Conservation (phyloP, 2,113 vertebrate genomes). For the Poeciliopsis turrubarensis region DNA sequence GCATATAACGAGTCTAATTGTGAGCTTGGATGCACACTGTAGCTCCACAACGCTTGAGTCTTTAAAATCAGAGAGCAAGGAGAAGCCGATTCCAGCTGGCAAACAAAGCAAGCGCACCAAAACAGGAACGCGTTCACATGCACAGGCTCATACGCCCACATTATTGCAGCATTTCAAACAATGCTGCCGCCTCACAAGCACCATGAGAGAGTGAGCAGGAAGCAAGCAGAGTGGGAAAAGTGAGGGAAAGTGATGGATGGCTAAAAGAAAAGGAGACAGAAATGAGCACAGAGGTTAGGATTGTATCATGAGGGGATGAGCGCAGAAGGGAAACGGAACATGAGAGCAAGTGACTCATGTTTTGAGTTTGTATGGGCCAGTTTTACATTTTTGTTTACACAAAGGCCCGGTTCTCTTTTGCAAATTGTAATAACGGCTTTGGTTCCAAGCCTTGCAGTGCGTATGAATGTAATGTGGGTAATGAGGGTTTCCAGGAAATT, state of each 20-base stretch:
- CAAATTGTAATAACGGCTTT: not conserved
- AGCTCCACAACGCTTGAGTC: constrained; percentile 8
- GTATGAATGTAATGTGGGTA: not conserved
- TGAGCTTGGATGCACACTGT: constrained; percentile 18
- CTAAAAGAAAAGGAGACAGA: constrained; percentile 25
- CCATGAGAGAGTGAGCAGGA: constrained; percentile 12
- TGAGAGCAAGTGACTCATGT: not conserved
- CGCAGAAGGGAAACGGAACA: not conserved
- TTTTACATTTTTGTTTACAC: not conserved
- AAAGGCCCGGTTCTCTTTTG: not conserved
- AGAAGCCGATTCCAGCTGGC: constrained; percentile 6
- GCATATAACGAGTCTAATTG: constrained; percentile 17
- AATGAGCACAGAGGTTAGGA: constrained; percentile 50
- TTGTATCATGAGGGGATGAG: constrained; percentile 18
- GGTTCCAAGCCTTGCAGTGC: not conserved
- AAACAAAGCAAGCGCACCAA: constrained; percentile 14
- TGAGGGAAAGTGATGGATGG: constrained; percentile 42
- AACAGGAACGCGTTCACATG: not conserved
- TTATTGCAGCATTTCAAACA: constrained; percentile 29
- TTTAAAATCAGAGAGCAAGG: constrained; percentile 1
- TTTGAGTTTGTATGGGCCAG: not conserved
- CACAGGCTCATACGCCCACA: not conserved
- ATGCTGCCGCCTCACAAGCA: constrained; percentile 37
- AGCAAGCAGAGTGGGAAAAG: constrained; percentile 10
- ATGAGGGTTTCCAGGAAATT: not conserved